Evolutionary conservation across 1,140 invertebrate genomes (phyloP), one percentile per base, ranked within the genome.

Genomic region (Nasonia vitripennis): DNA sequence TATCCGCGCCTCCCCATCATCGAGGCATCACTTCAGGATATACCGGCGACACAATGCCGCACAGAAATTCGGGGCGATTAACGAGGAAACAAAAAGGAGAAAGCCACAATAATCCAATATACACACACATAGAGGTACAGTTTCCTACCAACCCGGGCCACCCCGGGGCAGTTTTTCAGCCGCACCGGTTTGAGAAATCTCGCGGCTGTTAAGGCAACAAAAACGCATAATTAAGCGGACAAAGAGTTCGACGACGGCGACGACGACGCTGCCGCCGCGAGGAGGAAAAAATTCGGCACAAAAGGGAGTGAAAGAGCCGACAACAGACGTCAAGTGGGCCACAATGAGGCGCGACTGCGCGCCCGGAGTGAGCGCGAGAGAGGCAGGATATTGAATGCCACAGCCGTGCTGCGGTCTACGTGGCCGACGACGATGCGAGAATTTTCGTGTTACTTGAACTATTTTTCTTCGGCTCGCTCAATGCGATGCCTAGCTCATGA

Each of bases 171-270:
- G 48, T 83, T 77, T 67, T 67, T 77, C 51, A 51, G n/a, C 11
- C 10, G 48, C 48, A 77, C 41, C 34, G 55, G 37, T 83, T 78
- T 68, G 10, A 51, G 27, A 84, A 84, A 84, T 84, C 77, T 79
- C 78, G 51, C n/a, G 77, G 41, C 31, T 84, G 83, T 84, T 70
- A 79, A 73, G 71, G 12, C 79, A 17, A 81, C 73, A 81, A 48
- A 77, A 75, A 81, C 71, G 84, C 78, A 85, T 85, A 85, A 85
- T 85, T 81, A 85, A 81, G 27, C 34, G 71, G 55, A 85, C 84
- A 85, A 81, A 34, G 83, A 70, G 62, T 41, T 37, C 51, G 73
- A 77, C 12, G n/a, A 75, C n/a, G 20, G n/a, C 27, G 31, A 31
- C 23, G 45, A 45, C 37, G 10, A 55, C 45, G 71, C 10, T 17